Evolutionary conservation across 1,140 invertebrate genomes (phyloP).

Genomic region (Pseudachorutes palmiensis): DNA sequence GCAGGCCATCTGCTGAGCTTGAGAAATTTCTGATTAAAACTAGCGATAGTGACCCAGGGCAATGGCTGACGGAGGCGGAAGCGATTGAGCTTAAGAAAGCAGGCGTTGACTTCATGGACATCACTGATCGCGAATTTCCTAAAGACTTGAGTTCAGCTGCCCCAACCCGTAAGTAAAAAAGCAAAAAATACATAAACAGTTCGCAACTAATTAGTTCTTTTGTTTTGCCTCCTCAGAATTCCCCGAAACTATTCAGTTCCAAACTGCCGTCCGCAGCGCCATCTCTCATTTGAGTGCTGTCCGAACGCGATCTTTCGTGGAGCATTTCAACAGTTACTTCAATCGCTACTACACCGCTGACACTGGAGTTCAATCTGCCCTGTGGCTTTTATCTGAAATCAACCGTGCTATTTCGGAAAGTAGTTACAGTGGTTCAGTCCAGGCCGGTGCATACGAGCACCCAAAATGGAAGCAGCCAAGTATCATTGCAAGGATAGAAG

Average conservation of each 20-base stretch:
- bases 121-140: background rate
- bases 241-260: background rate
- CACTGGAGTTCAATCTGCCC: background rate
- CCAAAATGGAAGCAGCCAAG: conserved; percentile 15
- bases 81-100: background rate
- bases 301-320: background rate
- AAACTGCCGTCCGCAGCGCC: background rate
- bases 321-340: background rate
- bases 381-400: background rate
- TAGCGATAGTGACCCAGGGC: background rate
- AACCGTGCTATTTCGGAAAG: background rate
- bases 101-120: background rate
- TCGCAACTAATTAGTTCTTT: background rate
- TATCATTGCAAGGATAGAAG: conserved; percentile 20
- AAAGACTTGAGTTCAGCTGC: background rate
- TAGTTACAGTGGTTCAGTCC: conserved; percentile 7
- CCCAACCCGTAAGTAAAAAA: background rate
- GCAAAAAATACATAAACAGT: background rate
- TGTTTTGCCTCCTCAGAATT: background rate
- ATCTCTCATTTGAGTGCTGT: background rate
- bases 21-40: no score
- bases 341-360: conserved; percentile 7
- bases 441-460: conserved; percentile 1
- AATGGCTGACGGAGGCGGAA: background rate
- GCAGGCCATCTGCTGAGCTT: no score